These are phyloP conservation scores for Cosmopolites sordidus DNA, from an alignment of 2,888 invertebrate species.

Conservation along the genomic window DNA sequence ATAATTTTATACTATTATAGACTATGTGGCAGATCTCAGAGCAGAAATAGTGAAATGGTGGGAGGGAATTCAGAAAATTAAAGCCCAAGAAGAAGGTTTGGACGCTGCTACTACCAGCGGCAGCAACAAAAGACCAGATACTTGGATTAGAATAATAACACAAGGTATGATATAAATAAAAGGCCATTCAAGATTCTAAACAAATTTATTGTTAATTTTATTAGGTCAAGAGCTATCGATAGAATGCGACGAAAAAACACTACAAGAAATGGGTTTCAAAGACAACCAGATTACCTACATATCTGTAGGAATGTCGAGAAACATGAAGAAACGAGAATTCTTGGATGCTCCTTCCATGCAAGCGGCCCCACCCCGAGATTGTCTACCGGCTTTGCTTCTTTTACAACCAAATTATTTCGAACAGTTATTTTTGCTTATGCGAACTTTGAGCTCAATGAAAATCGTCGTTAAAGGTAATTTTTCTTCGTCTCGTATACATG, in stretches of 20 bases:
- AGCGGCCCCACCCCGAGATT: constrained; percentile 80
- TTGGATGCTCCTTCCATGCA: constrained; percentile 81
- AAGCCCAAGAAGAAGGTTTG: constrained; percentile 19
- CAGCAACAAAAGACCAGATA: constrained; percentile 52
- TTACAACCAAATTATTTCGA: constrained; percentile 85
- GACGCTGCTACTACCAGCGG: constrained; percentile 1
- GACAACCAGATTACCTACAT: constrained; percentile 92
- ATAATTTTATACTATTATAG: constrained; percentile 49
- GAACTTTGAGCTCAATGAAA: constrained; percentile 83
- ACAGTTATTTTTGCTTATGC: constrained; percentile 85
- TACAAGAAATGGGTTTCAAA: constrained; percentile 90
- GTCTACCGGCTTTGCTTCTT: constrained; percentile 78
- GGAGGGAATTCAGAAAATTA: constrained; percentile 25
- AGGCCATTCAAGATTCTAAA: not conserved
- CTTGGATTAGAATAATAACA: constrained; percentile 81
- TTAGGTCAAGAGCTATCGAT: constrained; percentile 76
- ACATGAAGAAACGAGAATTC: constrained; percentile 58
- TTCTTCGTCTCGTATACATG: too few species aligned
- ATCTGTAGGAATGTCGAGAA: constrained; percentile 72
- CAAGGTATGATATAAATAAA: constrained; percentile 58
- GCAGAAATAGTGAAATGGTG: constrained; percentile 92
- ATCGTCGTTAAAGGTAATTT: constrained; percentile 67
- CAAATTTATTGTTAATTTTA: not conserved
- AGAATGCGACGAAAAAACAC: constrained; percentile 86
- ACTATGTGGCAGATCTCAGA: constrained; percentile 84